Percentiles rank a stretch among this genome's conserved stretches.
Conservation (phyloP, 2,888 invertebrate genomes). For the Drosophila cognata region DNA sequence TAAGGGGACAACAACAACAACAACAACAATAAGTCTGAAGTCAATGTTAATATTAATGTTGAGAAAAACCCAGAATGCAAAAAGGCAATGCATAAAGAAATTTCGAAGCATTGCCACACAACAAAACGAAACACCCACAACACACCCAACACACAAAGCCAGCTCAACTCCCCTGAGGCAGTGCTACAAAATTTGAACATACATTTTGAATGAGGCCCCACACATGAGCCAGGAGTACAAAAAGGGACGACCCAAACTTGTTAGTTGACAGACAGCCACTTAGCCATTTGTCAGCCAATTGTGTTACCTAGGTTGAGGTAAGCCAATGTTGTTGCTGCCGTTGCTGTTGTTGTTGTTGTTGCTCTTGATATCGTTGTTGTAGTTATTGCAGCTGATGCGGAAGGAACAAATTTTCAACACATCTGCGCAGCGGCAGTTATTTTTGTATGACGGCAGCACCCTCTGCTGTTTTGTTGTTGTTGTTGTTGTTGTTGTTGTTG, state of each 20-base stretch:
- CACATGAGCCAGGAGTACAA: conserved; percentile 25
- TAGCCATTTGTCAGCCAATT: conserved; percentile 76
- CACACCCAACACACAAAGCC: too few relatives aligned
- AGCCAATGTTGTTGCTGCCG: conserved; percentile 16
- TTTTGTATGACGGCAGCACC: conserved; percentile 47
- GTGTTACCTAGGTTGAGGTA: conserved; percentile 56
- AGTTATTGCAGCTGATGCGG: conserved; percentile 54
- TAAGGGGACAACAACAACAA: background rate
- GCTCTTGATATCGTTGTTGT: conserved; percentile 11
- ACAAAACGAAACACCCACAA: conserved; percentile 14
- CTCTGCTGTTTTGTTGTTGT: background rate
- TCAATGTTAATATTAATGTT: conserved; percentile 66
- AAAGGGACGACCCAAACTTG: conserved; percentile 52
- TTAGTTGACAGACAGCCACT: conserved; percentile 55
- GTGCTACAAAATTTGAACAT: conserved; percentile 48
- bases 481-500: conserved; percentile 20
- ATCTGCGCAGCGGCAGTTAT: conserved; percentile 53
- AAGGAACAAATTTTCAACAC: conserved; percentile 76
- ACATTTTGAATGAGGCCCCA: conserved; percentile 47
- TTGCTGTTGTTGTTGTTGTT: conserved; percentile 14
- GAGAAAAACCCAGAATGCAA: conserved; percentile 32
- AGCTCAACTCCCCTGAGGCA: conserved; percentile 19
- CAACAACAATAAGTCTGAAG: background rate
- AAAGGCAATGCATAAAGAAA: conserved; percentile 68
- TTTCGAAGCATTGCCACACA: conserved; percentile 20